Evolutionary conservation across 64 coral and sea anemone species (phyloP).

Genomic region (Pocillopora verrucosa): DNA sequence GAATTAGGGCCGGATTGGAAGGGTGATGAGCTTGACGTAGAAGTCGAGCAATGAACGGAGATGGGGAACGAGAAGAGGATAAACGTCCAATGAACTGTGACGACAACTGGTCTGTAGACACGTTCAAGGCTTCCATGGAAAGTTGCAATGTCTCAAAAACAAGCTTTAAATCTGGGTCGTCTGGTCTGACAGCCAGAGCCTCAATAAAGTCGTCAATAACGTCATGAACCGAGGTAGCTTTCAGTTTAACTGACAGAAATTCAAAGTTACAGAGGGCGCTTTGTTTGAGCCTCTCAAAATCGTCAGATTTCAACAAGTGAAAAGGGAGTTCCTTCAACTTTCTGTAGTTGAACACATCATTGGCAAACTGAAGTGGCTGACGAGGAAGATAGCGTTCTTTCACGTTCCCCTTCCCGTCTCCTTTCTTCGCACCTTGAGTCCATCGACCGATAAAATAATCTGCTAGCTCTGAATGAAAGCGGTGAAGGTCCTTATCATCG

Average conservation of each 20-base stretch:
- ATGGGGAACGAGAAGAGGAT: conserved; percentile 72
- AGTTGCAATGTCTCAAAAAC: conserved; percentile 87
- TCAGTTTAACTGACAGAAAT: conserved; percentile 80
- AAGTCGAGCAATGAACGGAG: conserved; percentile 67
- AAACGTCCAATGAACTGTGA: conserved; percentile 96
- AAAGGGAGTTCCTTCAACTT: conserved; percentile 84
- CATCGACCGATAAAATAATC: conserved; percentile 83
- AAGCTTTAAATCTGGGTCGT: conserved; percentile 78
- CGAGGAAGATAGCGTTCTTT: conserved; percentile 74
- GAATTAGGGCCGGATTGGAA: conserved; percentile 72
- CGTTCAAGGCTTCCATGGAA: conserved; percentile 83
- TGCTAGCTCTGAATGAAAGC: conserved; percentile 63
- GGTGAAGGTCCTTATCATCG: conserved; percentile 46
- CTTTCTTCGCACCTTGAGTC: conserved; percentile 66
- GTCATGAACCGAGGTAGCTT: conserved; percentile 70
- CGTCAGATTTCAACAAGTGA: conserved; percentile 71
- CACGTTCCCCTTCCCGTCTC: conserved; percentile 53
- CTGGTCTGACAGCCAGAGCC: conserved; percentile 62
- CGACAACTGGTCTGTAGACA: conserved; percentile 77
- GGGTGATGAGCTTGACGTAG: conserved; percentile 88
- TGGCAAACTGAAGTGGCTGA: conserved; percentile 69
- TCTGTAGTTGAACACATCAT: conserved; percentile 67
- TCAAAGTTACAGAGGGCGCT: conserved; percentile 86
- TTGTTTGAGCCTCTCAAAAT: conserved; percentile 86
- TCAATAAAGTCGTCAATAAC: conserved; percentile 88